A percentile compares a stretch with the other conserved stretches of the same genome.
Evolutionary conservation across 2,888 invertebrate genomes (phyloP).

Genomic region (Hyles lineata): DNA sequence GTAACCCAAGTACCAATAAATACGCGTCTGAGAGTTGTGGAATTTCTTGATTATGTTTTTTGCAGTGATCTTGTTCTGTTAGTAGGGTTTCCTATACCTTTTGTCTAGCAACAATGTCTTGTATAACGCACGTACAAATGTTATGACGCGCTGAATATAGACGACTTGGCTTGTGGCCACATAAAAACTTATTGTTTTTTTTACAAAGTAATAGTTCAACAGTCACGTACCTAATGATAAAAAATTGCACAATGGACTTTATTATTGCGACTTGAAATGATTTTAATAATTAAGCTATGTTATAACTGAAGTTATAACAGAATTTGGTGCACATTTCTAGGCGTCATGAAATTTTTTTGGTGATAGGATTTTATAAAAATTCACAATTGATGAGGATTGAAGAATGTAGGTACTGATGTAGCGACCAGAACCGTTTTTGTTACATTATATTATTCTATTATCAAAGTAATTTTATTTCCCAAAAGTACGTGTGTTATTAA

Average conservation of each 20-base stretch:
- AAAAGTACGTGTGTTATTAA: too few species aligned
- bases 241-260: neutral
- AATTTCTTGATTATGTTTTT: neutral
- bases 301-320: too few species aligned
- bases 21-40: neutral
- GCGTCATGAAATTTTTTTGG: too few species aligned
- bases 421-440: too few species aligned
- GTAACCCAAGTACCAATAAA: neutral
- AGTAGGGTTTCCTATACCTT: neutral
- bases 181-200: constrained; percentile 17
- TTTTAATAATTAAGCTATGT: neutral
- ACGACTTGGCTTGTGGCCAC: constrained; percentile 2
- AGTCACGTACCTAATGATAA: neutral
- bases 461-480: too few species aligned
- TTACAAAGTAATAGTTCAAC: constrained; percentile 3
- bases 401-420: too few species aligned
- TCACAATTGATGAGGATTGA: too few species aligned
- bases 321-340: neutral
- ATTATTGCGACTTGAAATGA: neutral
- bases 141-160: constrained; percentile 4
- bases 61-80: neutral
- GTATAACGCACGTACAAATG: constrained; percentile 7
- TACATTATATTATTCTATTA: too few species aligned
- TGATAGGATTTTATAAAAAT: too few species aligned
- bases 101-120: constrained; percentile 7